A percentile compares a stretch with the other conserved stretches of the same genome.
phyloP scores from a whole-genome alignment of 1,140 invertebrate species.

The Caenorhabditis tropicalis region DNA sequence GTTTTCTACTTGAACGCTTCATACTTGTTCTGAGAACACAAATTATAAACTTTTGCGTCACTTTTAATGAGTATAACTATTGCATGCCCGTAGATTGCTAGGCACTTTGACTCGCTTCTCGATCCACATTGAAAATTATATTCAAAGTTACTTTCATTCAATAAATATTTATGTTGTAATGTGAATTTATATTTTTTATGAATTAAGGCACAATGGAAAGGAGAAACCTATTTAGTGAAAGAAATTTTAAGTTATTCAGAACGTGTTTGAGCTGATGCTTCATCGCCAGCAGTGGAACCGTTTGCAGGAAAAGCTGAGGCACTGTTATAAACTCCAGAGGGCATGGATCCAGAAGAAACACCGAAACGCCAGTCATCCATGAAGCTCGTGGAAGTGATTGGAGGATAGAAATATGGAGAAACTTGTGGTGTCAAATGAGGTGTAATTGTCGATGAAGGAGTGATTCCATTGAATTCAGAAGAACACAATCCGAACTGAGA shows the following conservation, averaged over 20 bases:
- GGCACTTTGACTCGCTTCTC: slow-evolving; percentile 32
- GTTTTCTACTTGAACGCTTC: too few species aligned
- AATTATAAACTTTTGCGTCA: too few species aligned
- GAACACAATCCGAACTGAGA: background rate
- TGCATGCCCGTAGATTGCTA: slow-evolving; percentile 31
- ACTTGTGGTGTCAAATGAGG: background rate
- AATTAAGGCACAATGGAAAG: background rate
- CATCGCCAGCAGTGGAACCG: background rate
- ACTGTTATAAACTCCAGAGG: background rate
- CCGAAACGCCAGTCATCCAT: slow-evolving; percentile 35
- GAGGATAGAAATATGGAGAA: slow-evolving; percentile 7
- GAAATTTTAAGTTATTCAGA: too few species aligned
- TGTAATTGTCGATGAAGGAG: background rate
- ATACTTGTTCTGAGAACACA: too few species aligned
- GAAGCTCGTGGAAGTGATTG: background rate
- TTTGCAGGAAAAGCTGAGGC: background rate
- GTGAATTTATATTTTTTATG: background rate
- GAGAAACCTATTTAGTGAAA: background rate
- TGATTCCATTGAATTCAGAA: background rate
- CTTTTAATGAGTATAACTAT: background rate
- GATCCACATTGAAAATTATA: background rate
- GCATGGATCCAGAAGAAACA: background rate
- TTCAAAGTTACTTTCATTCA: background rate
- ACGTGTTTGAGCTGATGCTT: background rate
- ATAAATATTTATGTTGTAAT: background rate